Evolutionary conservation across 2,797 vertebrate genomes (phyloP).

Genomic region (Chelonia mydas): DNA sequence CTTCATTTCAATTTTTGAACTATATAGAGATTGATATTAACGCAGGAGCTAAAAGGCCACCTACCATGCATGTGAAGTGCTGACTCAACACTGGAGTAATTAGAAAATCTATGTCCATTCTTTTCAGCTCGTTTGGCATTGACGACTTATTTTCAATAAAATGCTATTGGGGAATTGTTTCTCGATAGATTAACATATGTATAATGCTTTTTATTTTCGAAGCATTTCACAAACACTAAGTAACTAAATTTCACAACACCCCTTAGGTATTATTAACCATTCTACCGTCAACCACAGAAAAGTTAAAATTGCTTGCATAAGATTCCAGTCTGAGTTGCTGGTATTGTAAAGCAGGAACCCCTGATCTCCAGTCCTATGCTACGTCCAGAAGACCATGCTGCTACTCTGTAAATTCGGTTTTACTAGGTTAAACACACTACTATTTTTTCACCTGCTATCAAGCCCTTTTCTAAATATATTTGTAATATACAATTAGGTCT

Average conservation of each 20-base stretch:
- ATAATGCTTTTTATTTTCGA: background rate
- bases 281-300: background rate
- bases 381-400: background rate
- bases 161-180: background rate
- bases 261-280: background rate
- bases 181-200: background rate
- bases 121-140: background rate
- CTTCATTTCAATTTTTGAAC: background rate
- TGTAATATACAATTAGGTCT: slow-evolving; percentile 84
- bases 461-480: slow-evolving; percentile 14
- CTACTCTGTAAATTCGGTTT: background rate
- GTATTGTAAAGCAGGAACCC: background rate
- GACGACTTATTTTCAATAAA: slow-evolving; percentile 5
- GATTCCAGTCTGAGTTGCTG: background rate
- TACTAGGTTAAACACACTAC: background rate
- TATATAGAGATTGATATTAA: background rate
- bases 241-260: background rate
- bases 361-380: background rate
- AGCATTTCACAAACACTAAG: background rate
- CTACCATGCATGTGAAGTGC: background rate
- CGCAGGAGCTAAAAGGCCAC: background rate
- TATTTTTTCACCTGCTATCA: background rate
- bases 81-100: background rate
- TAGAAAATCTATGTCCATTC: background rate
- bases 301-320: background rate